Percentiles rank a stretch among this genome's conserved stretches.
phyloP scores from a whole-genome alignment of 2,113 vertebrate genomes.

The Sarotherodon lohbergeri region DNA sequence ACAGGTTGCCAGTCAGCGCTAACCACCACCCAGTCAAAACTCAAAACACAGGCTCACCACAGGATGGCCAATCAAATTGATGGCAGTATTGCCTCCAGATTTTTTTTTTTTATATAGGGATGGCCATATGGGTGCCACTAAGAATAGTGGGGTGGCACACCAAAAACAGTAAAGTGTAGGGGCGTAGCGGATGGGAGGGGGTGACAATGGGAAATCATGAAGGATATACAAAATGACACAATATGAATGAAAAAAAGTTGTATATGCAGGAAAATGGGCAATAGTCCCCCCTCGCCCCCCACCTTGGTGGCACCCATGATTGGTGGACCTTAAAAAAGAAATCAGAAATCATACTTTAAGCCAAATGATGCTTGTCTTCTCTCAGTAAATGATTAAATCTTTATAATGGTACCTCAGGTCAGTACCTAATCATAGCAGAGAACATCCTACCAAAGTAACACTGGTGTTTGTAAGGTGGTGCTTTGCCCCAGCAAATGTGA shows the following conservation, averaged over 20 bases:
- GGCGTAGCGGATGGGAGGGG: accelerated
- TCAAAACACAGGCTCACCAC: neutral
- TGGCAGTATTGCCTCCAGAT: neutral
- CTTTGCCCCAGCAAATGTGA: neutral
- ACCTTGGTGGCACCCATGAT: accelerated
- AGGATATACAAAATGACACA: neutral
- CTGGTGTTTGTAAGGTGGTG: neutral
- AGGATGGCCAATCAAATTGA: neutral
- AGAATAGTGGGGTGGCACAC: neutral
- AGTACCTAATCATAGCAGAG: neutral
- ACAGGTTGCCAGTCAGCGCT: neutral
- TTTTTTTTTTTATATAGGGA: neutral
- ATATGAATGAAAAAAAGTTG: neutral
- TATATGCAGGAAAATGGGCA: neutral
- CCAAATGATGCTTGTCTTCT: neutral
- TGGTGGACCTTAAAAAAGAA: neutral
- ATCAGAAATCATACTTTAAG: neutral
- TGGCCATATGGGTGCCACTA: neutral
- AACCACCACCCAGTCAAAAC: neutral
- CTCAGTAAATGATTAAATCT: neutral
- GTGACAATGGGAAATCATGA: neutral
- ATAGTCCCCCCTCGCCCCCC: accelerated
- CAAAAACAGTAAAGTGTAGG: neutral
- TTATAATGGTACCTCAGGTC: neutral
- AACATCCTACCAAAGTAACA: neutral